Conservation (phyloP, 2,797 vertebrate species). For the Lagodon rhomboides region DNA sequence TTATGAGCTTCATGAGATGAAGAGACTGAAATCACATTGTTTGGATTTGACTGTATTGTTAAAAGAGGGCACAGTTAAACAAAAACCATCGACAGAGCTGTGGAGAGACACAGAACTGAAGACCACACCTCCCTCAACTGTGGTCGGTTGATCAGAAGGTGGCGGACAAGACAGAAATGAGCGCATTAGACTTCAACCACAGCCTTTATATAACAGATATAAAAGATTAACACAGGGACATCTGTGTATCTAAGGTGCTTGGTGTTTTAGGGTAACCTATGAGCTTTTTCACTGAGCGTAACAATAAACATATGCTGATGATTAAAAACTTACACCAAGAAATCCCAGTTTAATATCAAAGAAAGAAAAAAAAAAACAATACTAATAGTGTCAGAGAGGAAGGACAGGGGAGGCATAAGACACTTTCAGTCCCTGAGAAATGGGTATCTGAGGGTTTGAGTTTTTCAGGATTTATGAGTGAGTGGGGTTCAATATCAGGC, state of each 20-base stretch:
- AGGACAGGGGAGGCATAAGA: neutral
- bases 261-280: neutral
- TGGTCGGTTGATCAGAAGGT: neutral
- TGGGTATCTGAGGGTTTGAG: constrained; percentile 30
- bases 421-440: constrained; percentile 50
- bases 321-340: constrained; percentile 3
- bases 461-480: constrained; percentile 70
- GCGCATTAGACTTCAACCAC: too few relatives aligned
- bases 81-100: neutral
- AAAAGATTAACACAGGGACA: neutral
- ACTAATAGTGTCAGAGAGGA: constrained; percentile 2
- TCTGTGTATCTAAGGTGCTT: neutral
- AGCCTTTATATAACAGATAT: neutral
- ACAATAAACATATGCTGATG: neutral
- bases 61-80: neutral
- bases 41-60: neutral
- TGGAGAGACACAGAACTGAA: neutral
- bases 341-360: constrained; percentile 9
- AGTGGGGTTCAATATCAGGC: constrained; percentile 66
- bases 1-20: neutral
- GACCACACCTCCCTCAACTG: neutral
- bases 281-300: neutral
- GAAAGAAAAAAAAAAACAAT: constrained; percentile 3
- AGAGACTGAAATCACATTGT: neutral
- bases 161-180: neutral